Base-by-base conservation (phyloP, 2,888 invertebrate species). In the Stenurella melanura region DNA sequence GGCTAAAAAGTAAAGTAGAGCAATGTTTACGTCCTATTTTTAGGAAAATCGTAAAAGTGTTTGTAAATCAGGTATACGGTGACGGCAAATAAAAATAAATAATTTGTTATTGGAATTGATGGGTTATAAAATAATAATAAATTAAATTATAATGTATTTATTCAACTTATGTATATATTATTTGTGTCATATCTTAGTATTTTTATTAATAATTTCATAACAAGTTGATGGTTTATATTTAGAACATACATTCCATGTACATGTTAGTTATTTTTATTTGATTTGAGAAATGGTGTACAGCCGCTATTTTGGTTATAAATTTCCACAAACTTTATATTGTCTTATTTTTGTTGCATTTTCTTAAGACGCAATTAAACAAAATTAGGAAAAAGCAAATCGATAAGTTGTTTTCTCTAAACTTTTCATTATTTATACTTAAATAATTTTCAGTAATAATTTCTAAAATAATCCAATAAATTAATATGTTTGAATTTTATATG, bases 1-100 rank as follows among this genome's bases (percentile, higher is more conserved):
- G 63, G 73, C 58, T 63, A 64, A 54, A 74, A 72, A 78, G 63
- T 56, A 64, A 56, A 75, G 56, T 75, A 54, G 75, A 73, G 69
- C 61, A 75, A 76, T 74, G 74, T 78, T 80, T 80, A 77, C 67
- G 61, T 57, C 58, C 79, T 80, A 80, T 80, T 80, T 80, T 80
- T 80, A 80, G 79, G 69, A 73, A 74, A 76, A 73, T 74, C 79
- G 79, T 80, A 79, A 76, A 77, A 76, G 61, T 64, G 61, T 74
- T 77, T 74, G 71, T 71, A 74, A 69, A 73, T 75, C 79, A 80
- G 79, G 79, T 79, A 76, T 75, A 75, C 67, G 70, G 75, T 64
- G 74, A 63, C 68, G 38, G 76, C 56, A 54, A 77, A 77, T 71
- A 64, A 74, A 71, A 75, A 75, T 69, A 79, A 76, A 74, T 66